These are phyloP conservation scores for Phyllotreta striolata DNA, from an alignment of 2,888 invertebrate genomes.

Conservation along the genomic window DNA sequence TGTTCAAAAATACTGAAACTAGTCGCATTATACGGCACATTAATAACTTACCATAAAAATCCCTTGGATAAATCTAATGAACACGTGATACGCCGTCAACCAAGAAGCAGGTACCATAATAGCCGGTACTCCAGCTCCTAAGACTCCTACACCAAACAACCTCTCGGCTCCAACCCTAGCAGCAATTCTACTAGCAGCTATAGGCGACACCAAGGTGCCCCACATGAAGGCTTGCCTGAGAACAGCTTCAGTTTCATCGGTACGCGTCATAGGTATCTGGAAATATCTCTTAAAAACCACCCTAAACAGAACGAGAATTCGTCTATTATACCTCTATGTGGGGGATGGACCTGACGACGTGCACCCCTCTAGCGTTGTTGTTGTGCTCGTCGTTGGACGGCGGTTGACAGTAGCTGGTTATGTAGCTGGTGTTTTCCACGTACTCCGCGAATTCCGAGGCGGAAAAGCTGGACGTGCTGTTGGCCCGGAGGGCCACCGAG, in stretches of 20 bases:
- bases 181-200: slow-evolving; percentile 66
- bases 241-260: slow-evolving; percentile 65
- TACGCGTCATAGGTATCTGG: slow-evolving; percentile 63
- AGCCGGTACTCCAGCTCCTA: slow-evolving; percentile 66
- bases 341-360: slow-evolving; percentile 60
- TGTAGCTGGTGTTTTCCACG: slow-evolving; percentile 63
- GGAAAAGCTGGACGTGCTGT: slow-evolving; percentile 59
- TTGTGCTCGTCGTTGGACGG: slow-evolving; percentile 46
- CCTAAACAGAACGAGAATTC: slow-evolving; percentile 1
- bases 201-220: slow-evolving; percentile 66
- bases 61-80: slow-evolving; percentile 65
- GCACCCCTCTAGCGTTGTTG: slow-evolving; percentile 46
- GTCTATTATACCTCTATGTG: slow-evolving; percentile 57
- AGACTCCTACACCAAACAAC: slow-evolving; percentile 65
- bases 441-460: slow-evolving; percentile 62
- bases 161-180: slow-evolving; percentile 66
- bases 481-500: slow-evolving; percentile 65
- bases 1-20: neutral
- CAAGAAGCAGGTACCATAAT: slow-evolving; percentile 67
- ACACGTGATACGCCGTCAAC: slow-evolving; percentile 67
- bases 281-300: slow-evolving; percentile 27
- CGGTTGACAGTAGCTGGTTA: slow-evolving; percentile 61
- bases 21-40: neutral
- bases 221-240: slow-evolving; percentile 67
- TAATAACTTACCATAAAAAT: slow-evolving; percentile 63